These are phyloP conservation scores for Eptesicus fuscus DNA, from an alignment of 2,113 vertebrate species.

Conservation along the genomic window DNA sequence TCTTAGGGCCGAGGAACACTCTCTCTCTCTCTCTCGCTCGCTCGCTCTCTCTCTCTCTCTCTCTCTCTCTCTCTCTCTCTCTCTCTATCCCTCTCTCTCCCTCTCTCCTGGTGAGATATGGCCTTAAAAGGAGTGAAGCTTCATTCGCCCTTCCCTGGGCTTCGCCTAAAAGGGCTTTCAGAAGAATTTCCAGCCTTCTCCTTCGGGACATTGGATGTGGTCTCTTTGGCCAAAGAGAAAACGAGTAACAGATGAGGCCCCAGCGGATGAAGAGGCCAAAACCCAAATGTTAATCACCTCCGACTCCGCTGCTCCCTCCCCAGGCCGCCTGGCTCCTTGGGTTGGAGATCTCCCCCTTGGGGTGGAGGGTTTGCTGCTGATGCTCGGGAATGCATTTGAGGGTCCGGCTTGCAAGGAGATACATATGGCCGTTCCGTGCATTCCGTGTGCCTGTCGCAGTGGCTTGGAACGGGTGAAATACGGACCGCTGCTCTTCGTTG, in stretches of 20 bases:
- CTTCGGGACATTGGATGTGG: neutral
- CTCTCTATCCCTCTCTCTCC: too few relatives aligned
- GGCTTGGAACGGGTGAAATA: neutral
- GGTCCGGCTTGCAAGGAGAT: neutral
- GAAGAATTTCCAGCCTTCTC: slow-evolving; percentile 40
- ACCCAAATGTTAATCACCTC: slow-evolving; percentile 6
- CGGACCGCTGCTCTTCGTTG: neutral
- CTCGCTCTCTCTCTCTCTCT: fast-evolving
- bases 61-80: neutral
- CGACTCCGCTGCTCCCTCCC: neutral
- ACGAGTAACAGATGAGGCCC: slow-evolving; percentile 61
- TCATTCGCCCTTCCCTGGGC: neutral
- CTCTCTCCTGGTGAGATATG: neutral
- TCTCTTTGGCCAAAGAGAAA: slow-evolving; percentile 60
- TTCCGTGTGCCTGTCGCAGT: neutral
- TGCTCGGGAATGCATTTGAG: neutral
- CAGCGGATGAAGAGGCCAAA: slow-evolving; percentile 20
- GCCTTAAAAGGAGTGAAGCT: slow-evolving; percentile 36
- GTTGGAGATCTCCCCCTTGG: neutral
- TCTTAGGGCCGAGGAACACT: neutral
- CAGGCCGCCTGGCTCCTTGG: neutral
- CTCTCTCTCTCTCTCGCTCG: neutral
- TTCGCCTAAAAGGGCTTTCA: slow-evolving; percentile 41
- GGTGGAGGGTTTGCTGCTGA: neutral
- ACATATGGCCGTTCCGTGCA: neutral